Evolutionary conservation across 30 jellyfish, hydroid and myxozoan genomes (phyloP).

Genomic region (Chrysaora quinquecirrha): DNA sequence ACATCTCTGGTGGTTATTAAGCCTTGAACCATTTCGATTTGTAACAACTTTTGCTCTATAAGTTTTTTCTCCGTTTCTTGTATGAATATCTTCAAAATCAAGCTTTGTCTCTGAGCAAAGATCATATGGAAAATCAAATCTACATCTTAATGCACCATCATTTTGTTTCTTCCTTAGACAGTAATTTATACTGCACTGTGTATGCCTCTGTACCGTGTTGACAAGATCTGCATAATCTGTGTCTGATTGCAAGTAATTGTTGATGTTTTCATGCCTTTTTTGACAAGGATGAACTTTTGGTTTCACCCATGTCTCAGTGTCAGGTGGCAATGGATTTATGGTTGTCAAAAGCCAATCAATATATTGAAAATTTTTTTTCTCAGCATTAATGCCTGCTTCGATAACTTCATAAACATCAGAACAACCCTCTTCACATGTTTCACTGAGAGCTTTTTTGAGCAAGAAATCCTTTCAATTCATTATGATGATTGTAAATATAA

Average conservation of each 20-base stretch:
- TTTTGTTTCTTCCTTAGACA: slow-evolving; percentile 6
- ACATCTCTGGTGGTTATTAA: slow-evolving; percentile 24
- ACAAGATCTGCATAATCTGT: slow-evolving; percentile 35
- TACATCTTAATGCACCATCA: background rate
- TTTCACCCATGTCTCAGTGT: slow-evolving; percentile 30
- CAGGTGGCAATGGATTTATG: slow-evolving; percentile 44
- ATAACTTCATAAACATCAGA: background rate
- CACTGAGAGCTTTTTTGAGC: slow-evolving; percentile 9
- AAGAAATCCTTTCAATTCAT: slow-evolving; percentile 13
- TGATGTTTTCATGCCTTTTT: background rate
- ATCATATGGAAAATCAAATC: slow-evolving; percentile 34
- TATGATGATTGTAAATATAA: too few relatives aligned
- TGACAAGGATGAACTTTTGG: slow-evolving; percentile 46
- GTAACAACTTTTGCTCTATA: slow-evolving; percentile 30
- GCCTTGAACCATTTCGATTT: slow-evolving; percentile 23
- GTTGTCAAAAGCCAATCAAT: slow-evolving; percentile 21
- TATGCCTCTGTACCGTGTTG: slow-evolving; percentile 45
- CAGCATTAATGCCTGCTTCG: slow-evolving; percentile 28
- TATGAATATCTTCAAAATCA: slow-evolving; percentile 14
- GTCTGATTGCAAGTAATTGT: background rate
- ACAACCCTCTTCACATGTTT: background rate
- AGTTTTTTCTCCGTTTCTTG: slow-evolving; percentile 15
- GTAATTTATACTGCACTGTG: slow-evolving; percentile 4
- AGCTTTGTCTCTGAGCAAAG: background rate
- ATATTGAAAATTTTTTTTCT: slow-evolving; percentile 8